Evolutionary conservation across 2,113 vertebrate genomes (phyloP).

Genomic region (Actenoides lindsayi): DNA sequence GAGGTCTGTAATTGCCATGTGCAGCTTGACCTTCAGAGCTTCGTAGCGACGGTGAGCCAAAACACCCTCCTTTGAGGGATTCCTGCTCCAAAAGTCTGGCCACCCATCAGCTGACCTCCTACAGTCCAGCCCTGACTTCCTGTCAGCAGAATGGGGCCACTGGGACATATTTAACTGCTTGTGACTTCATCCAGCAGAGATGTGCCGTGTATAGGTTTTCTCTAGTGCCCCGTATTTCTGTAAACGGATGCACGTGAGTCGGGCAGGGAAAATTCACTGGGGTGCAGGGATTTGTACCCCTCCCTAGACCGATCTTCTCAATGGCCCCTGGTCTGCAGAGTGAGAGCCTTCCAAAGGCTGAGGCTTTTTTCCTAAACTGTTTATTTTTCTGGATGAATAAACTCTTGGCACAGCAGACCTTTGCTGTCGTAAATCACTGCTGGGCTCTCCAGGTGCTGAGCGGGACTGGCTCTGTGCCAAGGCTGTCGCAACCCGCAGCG

Average conservation of each 20-base stretch:
- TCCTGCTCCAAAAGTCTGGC: background rate
- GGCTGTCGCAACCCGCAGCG: background rate
- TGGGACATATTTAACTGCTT: background rate
- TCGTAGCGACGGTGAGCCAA: background rate
- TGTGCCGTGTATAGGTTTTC: background rate
- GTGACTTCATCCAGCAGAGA: slow-evolving; percentile 19
- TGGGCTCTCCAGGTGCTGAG: background rate
- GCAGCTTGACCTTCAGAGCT: slow-evolving; percentile 30
- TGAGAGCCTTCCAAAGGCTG: background rate
- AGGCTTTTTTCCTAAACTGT: background rate
- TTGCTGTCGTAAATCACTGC: background rate
- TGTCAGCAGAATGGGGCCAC: background rate
- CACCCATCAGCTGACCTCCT: slow-evolving; percentile 21
- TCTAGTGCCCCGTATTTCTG: background rate
- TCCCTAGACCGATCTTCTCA: background rate
- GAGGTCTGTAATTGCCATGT: background rate
- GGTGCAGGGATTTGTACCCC: background rate
- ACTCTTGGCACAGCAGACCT: background rate
- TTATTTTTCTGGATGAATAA: slow-evolving; percentile 16
- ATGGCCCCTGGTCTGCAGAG: background rate
- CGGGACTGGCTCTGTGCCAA: background rate
- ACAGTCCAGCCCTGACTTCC: background rate
- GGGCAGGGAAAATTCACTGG: background rate
- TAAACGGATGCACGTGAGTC: background rate
- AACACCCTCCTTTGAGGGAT: background rate